Conservation (phyloP, 2,797 vertebrate species). For the Pipistrellus kuhlii region DNA sequence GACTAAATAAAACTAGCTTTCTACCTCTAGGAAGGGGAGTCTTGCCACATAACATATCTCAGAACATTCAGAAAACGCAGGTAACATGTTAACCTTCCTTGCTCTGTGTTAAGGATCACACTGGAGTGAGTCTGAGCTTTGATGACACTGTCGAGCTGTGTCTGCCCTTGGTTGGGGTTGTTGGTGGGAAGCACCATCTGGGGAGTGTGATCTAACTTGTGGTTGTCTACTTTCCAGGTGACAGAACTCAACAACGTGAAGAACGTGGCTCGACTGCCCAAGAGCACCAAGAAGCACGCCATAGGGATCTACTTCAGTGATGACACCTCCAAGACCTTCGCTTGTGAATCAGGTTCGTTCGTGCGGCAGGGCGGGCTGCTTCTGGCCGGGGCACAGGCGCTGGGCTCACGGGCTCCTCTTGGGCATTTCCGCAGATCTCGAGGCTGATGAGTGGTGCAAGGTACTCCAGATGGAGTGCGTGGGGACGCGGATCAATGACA, state of each 20-base stretch:
- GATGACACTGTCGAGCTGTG: too few species aligned
- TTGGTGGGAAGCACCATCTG: not conserved
- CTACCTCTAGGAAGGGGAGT: not conserved
- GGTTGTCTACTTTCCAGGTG: constrained; percentile 85
- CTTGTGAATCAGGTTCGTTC: constrained; percentile 91
- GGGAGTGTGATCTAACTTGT: not conserved
- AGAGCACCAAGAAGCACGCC: constrained; percentile 90
- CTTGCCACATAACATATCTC: not conserved
- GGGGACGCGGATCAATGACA: constrained; percentile 87
- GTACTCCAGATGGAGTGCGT: constrained; percentile 91
- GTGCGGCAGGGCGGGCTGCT: constrained; percentile 1
- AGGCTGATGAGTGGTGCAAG: constrained; percentile 93
- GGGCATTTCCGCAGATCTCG: constrained; percentile 87
- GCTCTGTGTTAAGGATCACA: rapidly evolving
- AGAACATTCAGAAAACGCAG: not conserved
- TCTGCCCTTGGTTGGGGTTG: not conserved
- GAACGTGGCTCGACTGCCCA: constrained; percentile 87
- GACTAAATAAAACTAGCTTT: not conserved
- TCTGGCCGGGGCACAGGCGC: not conserved
- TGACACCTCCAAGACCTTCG: constrained; percentile 90
- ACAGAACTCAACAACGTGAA: constrained; percentile 91
- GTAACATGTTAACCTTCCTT: not conserved
- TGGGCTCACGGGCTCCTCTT: constrained; percentile 70
- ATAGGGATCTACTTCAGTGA: constrained; percentile 90
- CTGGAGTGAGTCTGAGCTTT: not conserved